Evolutionary conservation across 2,888 invertebrate genomes (phyloP), one percentile per base, ranked within the genome.

Genomic region (Himalopsyche kuldschensis): DNA sequence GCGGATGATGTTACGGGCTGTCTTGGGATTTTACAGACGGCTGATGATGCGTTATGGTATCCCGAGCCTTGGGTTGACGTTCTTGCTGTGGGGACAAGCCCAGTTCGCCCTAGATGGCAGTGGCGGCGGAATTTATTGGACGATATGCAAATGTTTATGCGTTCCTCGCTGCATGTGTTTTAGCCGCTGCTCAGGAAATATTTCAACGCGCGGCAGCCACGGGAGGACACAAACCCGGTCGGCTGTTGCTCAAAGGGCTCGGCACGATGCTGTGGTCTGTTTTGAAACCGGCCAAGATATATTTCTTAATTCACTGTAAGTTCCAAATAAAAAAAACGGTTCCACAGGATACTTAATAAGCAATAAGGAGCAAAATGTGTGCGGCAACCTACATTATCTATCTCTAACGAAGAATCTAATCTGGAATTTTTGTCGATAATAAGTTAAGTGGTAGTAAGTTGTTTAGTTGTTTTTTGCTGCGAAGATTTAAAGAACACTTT

Each of bases 81-180:
- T 41, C 15, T 41, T 15, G 4, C 15, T 41, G 41, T 15, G 41
- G 20, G 48, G 48, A 55, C 48, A 55, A 55, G 48, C 48, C 48
- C 48, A 55, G 48, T 55, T 55, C 20, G 48, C 48, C 48, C n/a
- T 20, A 55, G 48, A 55, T 20, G 48, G 48, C 48, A 55, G 48
- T 55, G 48, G 48, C 48, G 48, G 48, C 55, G 80, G 83, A 83
- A 83, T 83, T 83, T 83, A 83, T 83, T 83, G 83, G 76, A 20
- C 83, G 83, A 83, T 83, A 80, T 83, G 83, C 83, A 83, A 83
- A 83, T 83, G 80, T 63, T 82, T 77, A 47, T 80, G 80, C 80
- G 80, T 69, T 63, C 55, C 79, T 79, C 75, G 30, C 47, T 79
- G 79, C 79, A 79, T 79, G 63, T 79, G 79, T 79, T 46, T 77